Percentiles rank a stretch among this genome's conserved stretches.
phyloP scores from a whole-genome alignment of 1,140 invertebrate species.

The Leguminivora glycinivorella region DNA sequence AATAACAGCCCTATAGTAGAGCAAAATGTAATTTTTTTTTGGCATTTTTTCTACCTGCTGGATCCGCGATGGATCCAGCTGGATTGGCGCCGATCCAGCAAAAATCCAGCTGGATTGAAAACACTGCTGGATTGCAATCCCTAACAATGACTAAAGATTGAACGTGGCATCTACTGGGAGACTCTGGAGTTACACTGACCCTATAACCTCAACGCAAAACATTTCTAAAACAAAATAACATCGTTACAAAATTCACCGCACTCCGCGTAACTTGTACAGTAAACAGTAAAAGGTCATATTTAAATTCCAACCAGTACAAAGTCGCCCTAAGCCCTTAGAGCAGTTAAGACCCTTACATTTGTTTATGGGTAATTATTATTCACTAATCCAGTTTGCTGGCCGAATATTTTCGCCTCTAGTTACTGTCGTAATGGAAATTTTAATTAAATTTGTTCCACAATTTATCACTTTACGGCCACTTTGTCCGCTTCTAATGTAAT shows the following conservation, averaged over 20 bases:
- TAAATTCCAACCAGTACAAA: constrained; percentile 35
- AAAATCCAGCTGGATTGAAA: too few species aligned
- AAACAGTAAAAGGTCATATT: constrained; percentile 36
- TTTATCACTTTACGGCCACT: constrained; percentile 17
- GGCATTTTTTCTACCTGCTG: too few species aligned
- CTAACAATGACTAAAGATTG: too few species aligned
- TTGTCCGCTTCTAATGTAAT: neutral
- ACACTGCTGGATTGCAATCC: too few species aligned
- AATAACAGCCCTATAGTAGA: too few species aligned
- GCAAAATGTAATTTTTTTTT: too few species aligned
- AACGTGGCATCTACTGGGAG: too few species aligned
- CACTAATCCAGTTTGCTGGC: constrained; percentile 32
- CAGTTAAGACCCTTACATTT: constrained; percentile 36
- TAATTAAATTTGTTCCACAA: constrained; percentile 20
- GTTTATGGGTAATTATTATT: constrained; percentile 34
- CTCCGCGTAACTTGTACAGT: constrained; percentile 32
- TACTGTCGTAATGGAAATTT: constrained; percentile 27
- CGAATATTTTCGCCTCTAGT: constrained; percentile 28
- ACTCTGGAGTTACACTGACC: too few species aligned
- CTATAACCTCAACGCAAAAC: neutral
- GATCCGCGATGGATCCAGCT: too few species aligned
- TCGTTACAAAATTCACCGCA: constrained; percentile 3
- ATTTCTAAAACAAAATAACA: neutral
- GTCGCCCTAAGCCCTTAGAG: constrained; percentile 31
- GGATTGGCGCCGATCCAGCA: too few species aligned